Evolutionary conservation across 2,888 invertebrate genomes (phyloP).

Genomic region (Cordilura impudica): DNA sequence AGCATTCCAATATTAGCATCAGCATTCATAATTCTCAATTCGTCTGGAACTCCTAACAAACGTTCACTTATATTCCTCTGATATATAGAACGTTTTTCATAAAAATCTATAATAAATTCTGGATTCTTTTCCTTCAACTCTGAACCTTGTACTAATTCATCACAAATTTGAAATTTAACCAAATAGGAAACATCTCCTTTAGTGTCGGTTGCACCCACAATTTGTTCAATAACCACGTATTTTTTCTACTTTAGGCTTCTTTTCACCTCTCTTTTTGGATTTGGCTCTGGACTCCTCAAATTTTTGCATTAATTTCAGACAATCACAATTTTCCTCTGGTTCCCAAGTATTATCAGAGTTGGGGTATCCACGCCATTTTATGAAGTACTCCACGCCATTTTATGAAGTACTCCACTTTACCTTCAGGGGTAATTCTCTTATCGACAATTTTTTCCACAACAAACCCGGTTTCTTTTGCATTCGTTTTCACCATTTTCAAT

Average conservation of each 20-base stretch:
- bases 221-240: slow-evolving; percentile 89
- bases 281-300: slow-evolving; percentile 86
- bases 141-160: slow-evolving; percentile 82
- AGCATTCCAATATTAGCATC: slow-evolving; percentile 42
- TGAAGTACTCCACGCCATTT: slow-evolving; percentile 91
- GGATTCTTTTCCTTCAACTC: slow-evolving; percentile 82
- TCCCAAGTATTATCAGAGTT: slow-evolving; percentile 97
- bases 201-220: slow-evolving; percentile 93
- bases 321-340: slow-evolving; percentile 94
- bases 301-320: slow-evolving; percentile 90
- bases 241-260: slow-evolving; percentile 80
- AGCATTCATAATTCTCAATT: slow-evolving; percentile 67
- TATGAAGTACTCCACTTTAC: slow-evolving; percentile 85
- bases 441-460: slow-evolving; percentile 95
- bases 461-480: slow-evolving; percentile 81
- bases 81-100: slow-evolving; percentile 79
- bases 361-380: no score
- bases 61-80: slow-evolving; percentile 73
- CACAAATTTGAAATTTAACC: slow-evolving; percentile 89
- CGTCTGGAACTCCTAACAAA: slow-evolving; percentile 72
- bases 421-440: slow-evolving; percentile 83
- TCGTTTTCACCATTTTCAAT: slow-evolving; percentile 71
- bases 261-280: slow-evolving; percentile 78
- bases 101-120: slow-evolving; percentile 82
- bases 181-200: slow-evolving; percentile 92